Percentiles rank a stretch among this genome's conserved stretches.
phyloP scores from a whole-genome alignment of 2,888 invertebrate species.

The Melieria crassipennis region DNA sequence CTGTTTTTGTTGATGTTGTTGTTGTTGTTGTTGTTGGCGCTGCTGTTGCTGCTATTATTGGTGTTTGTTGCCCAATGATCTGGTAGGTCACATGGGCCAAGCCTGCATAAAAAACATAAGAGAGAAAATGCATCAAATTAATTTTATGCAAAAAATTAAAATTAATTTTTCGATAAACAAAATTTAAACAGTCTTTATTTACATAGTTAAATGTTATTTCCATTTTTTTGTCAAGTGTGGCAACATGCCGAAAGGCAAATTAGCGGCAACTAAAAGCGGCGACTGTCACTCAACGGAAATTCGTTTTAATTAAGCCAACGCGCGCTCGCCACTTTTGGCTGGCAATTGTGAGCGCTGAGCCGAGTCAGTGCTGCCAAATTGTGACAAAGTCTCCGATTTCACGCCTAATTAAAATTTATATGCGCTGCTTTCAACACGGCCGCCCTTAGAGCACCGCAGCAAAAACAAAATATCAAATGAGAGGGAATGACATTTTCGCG shows the following conservation, averaged over 20 bases:
- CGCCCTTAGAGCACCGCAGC: too few species aligned
- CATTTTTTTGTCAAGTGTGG: too few species aligned
- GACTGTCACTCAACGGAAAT: too few species aligned
- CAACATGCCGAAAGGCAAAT: too few species aligned
- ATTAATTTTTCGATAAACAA: neutral
- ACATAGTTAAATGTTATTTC: too few species aligned
- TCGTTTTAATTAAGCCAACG: too few species aligned
- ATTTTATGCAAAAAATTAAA: neutral
- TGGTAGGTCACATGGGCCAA: conserved; percentile 89
- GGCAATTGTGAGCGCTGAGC: too few species aligned
- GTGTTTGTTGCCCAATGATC: conserved; percentile 63
- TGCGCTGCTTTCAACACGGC: too few species aligned
- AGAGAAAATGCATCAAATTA: neutral
- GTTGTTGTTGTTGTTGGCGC: conserved; percentile 41
- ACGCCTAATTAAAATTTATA: conserved; percentile 30
- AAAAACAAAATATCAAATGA: too few species aligned
- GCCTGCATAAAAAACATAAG: conserved; percentile 68
- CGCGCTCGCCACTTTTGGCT: too few species aligned
- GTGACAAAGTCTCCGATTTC: conserved; percentile 11
- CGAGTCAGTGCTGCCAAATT: neutral
- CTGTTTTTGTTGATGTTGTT: conserved; percentile 42
- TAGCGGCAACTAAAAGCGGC: too few species aligned
- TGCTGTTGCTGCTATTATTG: conserved; percentile 33
- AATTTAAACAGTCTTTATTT: neutral
- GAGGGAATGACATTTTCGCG: too few species aligned